Evolutionary conservation across 2,797 vertebrate genomes (phyloP).

Genomic region (Myotis daubentonii): DNA sequence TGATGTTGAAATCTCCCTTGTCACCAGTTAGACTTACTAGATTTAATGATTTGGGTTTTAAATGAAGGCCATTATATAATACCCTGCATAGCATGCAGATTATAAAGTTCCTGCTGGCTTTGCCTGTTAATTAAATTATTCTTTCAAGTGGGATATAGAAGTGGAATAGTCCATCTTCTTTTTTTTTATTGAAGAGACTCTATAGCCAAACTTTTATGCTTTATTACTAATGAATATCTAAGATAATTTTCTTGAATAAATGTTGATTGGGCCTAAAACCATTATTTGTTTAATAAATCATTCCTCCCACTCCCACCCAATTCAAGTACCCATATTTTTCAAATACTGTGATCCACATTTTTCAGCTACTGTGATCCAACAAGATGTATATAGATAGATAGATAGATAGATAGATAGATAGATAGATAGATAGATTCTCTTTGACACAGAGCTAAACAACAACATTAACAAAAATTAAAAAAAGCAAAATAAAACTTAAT

Average conservation of each 20-base stretch:
- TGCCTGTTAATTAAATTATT: slow-evolving; percentile 86
- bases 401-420: background rate
- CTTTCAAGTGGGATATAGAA: slow-evolving; percentile 82
- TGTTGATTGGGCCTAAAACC: slow-evolving; percentile 61
- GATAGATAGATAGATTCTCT: background rate
- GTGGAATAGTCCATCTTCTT: slow-evolving; percentile 81
- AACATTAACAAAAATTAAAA: background rate
- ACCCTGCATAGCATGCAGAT: slow-evolving; percentile 81
- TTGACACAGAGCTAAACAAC: background rate
- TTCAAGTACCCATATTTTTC: slow-evolving; percentile 13
- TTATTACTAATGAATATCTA: slow-evolving; percentile 78
- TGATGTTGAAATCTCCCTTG: slow-evolving; percentile 85
- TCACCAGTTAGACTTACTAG: slow-evolving; percentile 84
- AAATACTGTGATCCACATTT: background rate
- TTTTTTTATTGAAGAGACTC: slow-evolving; percentile 78
- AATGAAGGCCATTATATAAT: slow-evolving; percentile 86
- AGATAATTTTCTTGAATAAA: slow-evolving; percentile 75
- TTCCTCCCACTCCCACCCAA: background rate
- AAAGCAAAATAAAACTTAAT: background rate
- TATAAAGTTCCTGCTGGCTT: slow-evolving; percentile 85
- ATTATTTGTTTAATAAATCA: slow-evolving; percentile 76
- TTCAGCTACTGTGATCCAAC: background rate
- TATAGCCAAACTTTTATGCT: slow-evolving; percentile 81
- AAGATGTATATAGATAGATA: background rate
- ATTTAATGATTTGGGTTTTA: slow-evolving; percentile 85